phyloP scores from a whole-genome alignment of 2,888 invertebrate genomes.

The Agelastica alni region DNA sequence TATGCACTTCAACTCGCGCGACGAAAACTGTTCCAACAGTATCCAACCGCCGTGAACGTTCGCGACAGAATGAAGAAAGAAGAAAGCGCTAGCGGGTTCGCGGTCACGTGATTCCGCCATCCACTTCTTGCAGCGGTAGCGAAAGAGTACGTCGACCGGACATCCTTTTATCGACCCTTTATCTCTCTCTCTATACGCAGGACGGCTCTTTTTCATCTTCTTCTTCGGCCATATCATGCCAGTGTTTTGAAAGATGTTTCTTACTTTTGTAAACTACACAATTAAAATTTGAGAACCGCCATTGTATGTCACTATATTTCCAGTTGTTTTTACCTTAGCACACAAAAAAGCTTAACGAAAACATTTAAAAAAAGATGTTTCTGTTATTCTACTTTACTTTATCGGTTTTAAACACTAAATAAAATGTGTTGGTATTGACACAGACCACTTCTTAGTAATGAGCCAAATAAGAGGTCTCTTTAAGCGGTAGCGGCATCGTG shows the following conservation, averaged over 20 bases:
- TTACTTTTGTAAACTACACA: neutral
- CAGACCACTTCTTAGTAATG: too few species aligned
- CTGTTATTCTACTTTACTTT: too few species aligned
- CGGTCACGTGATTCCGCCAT: conserved; percentile 44
- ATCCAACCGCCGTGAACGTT: conserved; percentile 37
- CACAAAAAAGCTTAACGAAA: too few species aligned
- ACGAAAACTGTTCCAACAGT: conserved; percentile 14
- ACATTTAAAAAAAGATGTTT: too few species aligned
- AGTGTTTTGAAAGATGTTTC: conserved; percentile 12
- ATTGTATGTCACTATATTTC: too few species aligned
- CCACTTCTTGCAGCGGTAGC: conserved; percentile 38
- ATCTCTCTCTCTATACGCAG: conserved; percentile 15
- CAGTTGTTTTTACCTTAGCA: too few species aligned
- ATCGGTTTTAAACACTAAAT: too few species aligned
- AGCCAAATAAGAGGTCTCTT: too few species aligned
- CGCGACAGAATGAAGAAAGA: conserved; percentile 49
- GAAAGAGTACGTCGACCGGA: conserved; percentile 50
- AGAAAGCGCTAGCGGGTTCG: conserved; percentile 47
- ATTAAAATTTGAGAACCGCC: neutral
- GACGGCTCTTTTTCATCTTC: neutral
- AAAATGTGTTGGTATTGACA: too few species aligned
- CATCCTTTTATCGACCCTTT: conserved; percentile 42
- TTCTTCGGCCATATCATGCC: conserved; percentile 19
- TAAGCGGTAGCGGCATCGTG: too few species aligned
- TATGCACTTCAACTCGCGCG: conserved; percentile 19